phyloP scores from a whole-genome alignment of 2,888 invertebrate genomes.

The Octonoba sinensis region DNA sequence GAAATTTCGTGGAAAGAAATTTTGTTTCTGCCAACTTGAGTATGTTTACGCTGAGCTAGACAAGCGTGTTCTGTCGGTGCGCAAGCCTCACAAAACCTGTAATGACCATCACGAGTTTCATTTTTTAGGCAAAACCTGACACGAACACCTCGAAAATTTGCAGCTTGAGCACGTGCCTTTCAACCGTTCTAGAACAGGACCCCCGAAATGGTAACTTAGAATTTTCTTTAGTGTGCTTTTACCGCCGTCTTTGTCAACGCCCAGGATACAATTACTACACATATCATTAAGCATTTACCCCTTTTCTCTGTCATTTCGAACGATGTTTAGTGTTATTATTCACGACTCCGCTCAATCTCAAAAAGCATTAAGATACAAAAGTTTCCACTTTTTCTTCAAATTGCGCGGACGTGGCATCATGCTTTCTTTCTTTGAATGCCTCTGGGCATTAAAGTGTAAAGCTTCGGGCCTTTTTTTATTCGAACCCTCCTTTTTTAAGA shows the following conservation, averaged over 20 bases:
- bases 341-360: conserved; percentile 3
- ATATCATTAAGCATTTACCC: conserved; percentile 61
- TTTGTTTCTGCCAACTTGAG: too few species aligned
- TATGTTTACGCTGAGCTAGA: too few species aligned
- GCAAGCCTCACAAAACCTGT: neutral
- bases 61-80: too few species aligned
- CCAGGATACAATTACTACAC: conserved; percentile 61
- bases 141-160: conserved; percentile 24
- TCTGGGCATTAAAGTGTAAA: conserved; percentile 53
- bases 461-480: conserved; percentile 54
- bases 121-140: conserved; percentile 12
- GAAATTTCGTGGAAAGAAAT: too few species aligned
- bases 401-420: conserved; percentile 61
- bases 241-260: conserved; percentile 54
- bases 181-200: conserved; percentile 21
- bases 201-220: conserved; percentile 38
- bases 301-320: conserved; percentile 46
- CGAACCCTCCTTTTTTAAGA: conserved; percentile 45
- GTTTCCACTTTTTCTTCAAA: conserved; percentile 63
- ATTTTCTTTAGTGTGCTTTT: conserved; percentile 30
- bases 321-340: conserved; percentile 48
- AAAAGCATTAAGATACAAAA: conserved; percentile 62
- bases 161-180: conserved; percentile 46
- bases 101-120: conserved; percentile 5
- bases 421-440: conserved; percentile 45